Conservation (phyloP, 2,797 vertebrate species). For the Crocidura indochinensis region DNA sequence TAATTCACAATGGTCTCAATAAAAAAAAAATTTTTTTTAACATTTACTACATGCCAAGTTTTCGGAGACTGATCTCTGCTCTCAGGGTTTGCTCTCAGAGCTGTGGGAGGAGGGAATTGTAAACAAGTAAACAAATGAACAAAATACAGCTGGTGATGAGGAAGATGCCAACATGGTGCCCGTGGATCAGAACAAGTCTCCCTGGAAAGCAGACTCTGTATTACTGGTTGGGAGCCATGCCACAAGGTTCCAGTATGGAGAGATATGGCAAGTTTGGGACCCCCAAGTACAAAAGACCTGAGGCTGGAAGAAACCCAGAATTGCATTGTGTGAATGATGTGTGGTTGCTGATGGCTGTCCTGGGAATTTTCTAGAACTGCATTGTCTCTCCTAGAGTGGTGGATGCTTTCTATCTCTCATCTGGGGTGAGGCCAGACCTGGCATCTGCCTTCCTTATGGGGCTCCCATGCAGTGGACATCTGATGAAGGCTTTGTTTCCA, state of each 20-base stretch:
- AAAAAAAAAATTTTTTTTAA: neutral
- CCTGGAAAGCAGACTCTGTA: neutral
- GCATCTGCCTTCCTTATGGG: neutral
- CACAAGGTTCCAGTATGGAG: no score
- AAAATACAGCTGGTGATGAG: neutral
- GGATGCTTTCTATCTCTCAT: neutral
- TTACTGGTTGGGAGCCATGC: neutral
- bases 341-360: neutral
- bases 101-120: neutral
- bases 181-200: neutral
- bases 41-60: neutral
- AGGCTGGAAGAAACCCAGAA: neutral
- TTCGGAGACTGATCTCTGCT: constrained; percentile 3
- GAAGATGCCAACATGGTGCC: neutral
- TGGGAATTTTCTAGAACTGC: neutral
- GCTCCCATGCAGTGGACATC: neutral
- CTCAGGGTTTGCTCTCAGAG: neutral
- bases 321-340: neutral
- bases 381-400: neutral
- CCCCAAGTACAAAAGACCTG: neutral
- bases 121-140: constrained; percentile 31
- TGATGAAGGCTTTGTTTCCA: neutral
- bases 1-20: no score
- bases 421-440: neutral
- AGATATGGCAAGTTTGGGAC: neutral